Conservation (phyloP, 2,888 invertebrate species). For the Synergus itoensis region DNA sequence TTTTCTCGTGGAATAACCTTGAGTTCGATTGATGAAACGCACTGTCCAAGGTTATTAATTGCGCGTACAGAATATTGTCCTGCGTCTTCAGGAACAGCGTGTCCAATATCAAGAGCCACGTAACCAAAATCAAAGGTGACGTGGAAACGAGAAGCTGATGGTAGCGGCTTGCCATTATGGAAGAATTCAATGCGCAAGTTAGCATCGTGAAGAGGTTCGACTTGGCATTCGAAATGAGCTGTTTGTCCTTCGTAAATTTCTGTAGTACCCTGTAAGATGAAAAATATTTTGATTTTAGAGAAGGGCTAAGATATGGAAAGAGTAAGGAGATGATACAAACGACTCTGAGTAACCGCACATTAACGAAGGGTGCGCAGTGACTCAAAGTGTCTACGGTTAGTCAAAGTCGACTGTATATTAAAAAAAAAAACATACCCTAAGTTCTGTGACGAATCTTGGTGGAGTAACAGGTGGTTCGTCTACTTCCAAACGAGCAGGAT, state of each 20-base stretch:
- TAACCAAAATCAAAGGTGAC: conserved; percentile 99
- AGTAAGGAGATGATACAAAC: not conserved
- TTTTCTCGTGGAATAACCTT: conserved; percentile 90
- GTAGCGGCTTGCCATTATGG: conserved; percentile 94
- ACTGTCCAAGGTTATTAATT: conserved; percentile 94
- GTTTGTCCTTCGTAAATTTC: conserved; percentile 95
- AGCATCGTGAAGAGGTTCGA: conserved; percentile 94
- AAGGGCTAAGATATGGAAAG: not conserved
- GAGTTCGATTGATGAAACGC: conserved; percentile 89
- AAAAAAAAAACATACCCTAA: conserved; percentile 78
- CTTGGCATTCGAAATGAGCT: conserved; percentile 97
- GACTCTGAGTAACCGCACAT: no score
- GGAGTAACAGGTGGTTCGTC: conserved; percentile 89
- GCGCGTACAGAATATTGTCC: conserved; percentile 97
- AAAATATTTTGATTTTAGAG: not conserved
- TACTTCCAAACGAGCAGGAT: conserved; percentile 88
- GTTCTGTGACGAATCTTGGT: conserved; percentile 91
- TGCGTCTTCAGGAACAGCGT: conserved; percentile 96
- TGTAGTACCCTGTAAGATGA: conserved; percentile 84
- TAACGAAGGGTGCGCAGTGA: no score
- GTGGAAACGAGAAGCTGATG: conserved; percentile 94
- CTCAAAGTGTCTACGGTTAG: no score
- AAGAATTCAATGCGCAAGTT: conserved; percentile 94
- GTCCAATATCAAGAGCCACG: conserved; percentile 95
- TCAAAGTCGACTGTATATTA: no score